Conservation (phyloP, 2,797 vertebrate genomes). For the Amniataba percoides region DNA sequence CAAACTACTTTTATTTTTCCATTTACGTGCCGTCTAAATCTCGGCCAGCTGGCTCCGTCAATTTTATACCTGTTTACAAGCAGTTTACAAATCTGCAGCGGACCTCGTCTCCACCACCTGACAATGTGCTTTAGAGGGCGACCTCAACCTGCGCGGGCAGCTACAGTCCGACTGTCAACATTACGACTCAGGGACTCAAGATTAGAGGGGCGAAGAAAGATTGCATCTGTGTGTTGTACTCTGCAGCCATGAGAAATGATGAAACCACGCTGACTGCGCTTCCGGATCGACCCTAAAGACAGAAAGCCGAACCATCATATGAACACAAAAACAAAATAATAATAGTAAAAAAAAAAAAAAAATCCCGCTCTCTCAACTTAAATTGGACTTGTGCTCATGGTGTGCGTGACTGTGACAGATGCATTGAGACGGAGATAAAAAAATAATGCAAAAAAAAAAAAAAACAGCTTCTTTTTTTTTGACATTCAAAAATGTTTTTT, state of each 20-base stretch:
- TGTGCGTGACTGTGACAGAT: slow-evolving; percentile 44
- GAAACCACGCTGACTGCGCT: slow-evolving; percentile 20
- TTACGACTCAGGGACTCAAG: background rate
- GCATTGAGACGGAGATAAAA: slow-evolving; percentile 29
- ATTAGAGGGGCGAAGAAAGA: slow-evolving; percentile 21
- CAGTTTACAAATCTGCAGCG: background rate
- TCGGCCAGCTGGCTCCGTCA: background rate
- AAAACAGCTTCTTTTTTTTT: slow-evolving; percentile 38
- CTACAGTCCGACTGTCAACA: background rate
- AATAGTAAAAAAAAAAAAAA: too few relatives aligned
- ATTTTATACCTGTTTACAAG: slow-evolving; percentile 1
- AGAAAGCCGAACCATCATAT: too few relatives aligned
- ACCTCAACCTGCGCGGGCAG: background rate
- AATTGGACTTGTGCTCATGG: slow-evolving; percentile 50
- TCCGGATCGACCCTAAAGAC: slow-evolving; percentile 33
- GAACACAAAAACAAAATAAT: too few relatives aligned
- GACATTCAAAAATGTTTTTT: slow-evolving; percentile 64
- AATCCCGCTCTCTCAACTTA: slow-evolving; percentile 51
- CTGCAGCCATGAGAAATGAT: background rate
- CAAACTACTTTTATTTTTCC: background rate
- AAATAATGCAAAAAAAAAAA: slow-evolving; percentile 3
- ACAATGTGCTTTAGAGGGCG: background rate
- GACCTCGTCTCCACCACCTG: background rate
- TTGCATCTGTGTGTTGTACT: slow-evolving; percentile 13
- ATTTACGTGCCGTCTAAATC: background rate